Conservation (phyloP, 2,797 vertebrate genomes). For the Sylvilagus floridanus region DNA sequence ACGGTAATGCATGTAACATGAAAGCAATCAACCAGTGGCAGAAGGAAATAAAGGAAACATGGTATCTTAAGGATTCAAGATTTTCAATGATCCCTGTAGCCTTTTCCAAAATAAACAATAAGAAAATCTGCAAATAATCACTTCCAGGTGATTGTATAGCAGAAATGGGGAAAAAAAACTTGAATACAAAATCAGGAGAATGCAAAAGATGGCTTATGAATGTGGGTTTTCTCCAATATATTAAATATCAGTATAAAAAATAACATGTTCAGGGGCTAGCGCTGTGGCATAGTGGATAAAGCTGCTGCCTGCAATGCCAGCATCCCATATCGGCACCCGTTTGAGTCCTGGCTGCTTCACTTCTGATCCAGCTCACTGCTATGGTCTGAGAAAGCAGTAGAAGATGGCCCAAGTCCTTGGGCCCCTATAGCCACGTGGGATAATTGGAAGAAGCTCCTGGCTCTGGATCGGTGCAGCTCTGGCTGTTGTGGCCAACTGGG, state of each 20-base stretch:
- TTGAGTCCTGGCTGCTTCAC: too few species aligned
- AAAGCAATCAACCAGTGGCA: neutral
- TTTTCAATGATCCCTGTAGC: neutral
- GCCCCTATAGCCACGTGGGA: too few species aligned
- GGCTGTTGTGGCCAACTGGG: too few species aligned
- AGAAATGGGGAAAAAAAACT: constrained; percentile 49
- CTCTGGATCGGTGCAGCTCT: too few species aligned
- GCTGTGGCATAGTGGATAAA: too few species aligned
- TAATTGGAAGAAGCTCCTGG: too few species aligned
- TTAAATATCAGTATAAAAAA: neutral
- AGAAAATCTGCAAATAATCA: constrained; percentile 39
- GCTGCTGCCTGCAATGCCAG: too few species aligned
- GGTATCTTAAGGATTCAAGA: neutral
- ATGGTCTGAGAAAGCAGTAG: too few species aligned
- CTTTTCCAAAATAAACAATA: neutral
- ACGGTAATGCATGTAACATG: neutral
- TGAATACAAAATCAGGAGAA: constrained; percentile 17
- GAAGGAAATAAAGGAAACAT: neutral
- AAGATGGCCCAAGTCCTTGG: too few species aligned
- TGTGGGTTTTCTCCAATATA: constrained; percentile 2
- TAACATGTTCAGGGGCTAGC: neutral
- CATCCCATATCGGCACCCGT: too few species aligned
- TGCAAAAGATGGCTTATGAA: neutral
- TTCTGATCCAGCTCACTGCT: too few species aligned
- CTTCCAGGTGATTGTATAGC: neutral